These are phyloP conservation scores for Brachionus rubens DNA, from an alignment of 1,140 invertebrate genomes.

Conservation along the genomic window DNA sequence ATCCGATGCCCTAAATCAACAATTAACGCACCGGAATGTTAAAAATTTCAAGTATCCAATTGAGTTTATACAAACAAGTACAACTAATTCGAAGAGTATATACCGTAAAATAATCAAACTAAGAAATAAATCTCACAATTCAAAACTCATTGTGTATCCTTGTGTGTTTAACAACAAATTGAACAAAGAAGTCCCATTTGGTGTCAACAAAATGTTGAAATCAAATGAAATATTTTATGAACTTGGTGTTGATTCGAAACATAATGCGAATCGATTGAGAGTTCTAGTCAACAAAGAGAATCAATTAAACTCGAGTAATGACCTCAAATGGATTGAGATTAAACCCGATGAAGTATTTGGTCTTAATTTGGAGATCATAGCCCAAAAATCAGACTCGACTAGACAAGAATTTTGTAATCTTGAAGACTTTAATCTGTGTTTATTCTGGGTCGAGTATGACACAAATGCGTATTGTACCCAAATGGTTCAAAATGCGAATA, in stretches of 20 bases:
- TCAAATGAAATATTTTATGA: background rate
- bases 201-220: background rate
- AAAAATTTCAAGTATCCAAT: slow-evolving; percentile 16
- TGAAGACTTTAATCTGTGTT: slow-evolving; percentile 7
- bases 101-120: background rate
- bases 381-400: background rate
- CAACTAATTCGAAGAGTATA: background rate
- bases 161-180: slow-evolving; percentile 8
- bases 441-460: slow-evolving; percentile 32
- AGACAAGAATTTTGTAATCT: background rate
- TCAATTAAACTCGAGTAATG: background rate
- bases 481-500: background rate
- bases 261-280: background rate
- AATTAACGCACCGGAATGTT: background rate
- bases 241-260: background rate
- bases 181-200: background rate
- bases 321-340: slow-evolving; percentile 12
- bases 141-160: background rate
- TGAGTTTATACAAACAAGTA: background rate
- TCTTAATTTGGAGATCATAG: slow-evolving; percentile 14
- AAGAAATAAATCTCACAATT: background rate
- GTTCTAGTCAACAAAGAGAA: slow-evolving; percentile 5
- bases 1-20: background rate
- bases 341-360: slow-evolving; percentile 1
- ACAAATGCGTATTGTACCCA: slow-evolving; percentile 25